Evolutionary conservation across 64 coral and sea anemone genomes (phyloP), one percentile per base, ranked within the genome.

Genomic region (Stylophora pistillata): DNA sequence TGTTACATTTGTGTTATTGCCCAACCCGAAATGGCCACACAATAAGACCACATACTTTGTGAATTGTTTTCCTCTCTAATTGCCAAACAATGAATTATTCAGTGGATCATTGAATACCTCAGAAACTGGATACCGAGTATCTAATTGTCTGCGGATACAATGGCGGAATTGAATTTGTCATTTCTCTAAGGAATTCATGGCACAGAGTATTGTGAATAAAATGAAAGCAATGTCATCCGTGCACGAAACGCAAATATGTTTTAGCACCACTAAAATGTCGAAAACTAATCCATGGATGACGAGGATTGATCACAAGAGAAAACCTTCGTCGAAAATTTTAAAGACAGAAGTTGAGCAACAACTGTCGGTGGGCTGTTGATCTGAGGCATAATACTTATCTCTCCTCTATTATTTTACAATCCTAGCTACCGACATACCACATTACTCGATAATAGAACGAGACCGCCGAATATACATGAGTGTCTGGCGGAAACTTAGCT

Each of bases 1-100:
- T 84, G 80, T 84, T 84, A 53, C 80, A 84, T 84, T 84, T 84
- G 65, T 32, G 30, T 84, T 84, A 52, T 84, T 84, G 80, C 80
- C 34, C 58, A 53, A 69, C 61, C 59, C 60, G 69, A 37, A 84
- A 64, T 82, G 18, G 30, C 30, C 16, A 37, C 60, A 54, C 53
- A 84, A 84, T 84, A 54, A 53, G 30, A 53, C 62, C 80, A 53
- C 80, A 69, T 84, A 84, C 18, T 84, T 70, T 65, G 61, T 13
- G 25, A n/a, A 69, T 84, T 84, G 80, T 84, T 70, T 41, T 63
- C 17, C 30, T 10, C 3, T 33, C 80, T 84, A 84, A 84, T 84
- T 84, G 80, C 61, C 80, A 70, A 68, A 68, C 62, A 68, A 70
- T 84, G 80, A 84, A 84, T 84, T 53, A 84, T 84, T 65, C 80